Percentiles rank a stretch among this genome's conserved stretches.
These are phyloP conservation scores for Drymodes brunneopygia DNA, from an alignment of 2,113 vertebrate genomes.

Conservation along the genomic window DNA sequence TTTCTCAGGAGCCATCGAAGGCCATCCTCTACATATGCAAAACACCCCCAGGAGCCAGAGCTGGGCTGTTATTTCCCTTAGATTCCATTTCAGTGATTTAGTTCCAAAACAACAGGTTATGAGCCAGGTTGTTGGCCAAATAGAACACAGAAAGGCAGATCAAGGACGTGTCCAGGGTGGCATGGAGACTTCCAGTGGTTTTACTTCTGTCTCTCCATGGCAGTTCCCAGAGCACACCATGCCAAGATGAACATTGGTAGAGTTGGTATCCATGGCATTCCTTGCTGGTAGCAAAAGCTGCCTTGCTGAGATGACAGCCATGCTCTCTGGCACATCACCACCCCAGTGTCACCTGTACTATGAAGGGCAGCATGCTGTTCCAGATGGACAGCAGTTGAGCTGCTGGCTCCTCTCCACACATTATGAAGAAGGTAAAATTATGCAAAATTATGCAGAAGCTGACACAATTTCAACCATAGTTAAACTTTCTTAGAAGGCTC, in stretches of 20 bases:
- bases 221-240: not conserved
- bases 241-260: rapidly evolving
- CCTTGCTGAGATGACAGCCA: not conserved
- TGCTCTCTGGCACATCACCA: not conserved
- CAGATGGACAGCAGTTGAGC: not conserved
- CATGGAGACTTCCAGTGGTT: not conserved
- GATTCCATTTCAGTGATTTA: not conserved
- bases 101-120: not conserved
- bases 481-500: not conserved
- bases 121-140: not conserved
- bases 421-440: not conserved
- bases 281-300: not conserved
- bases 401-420: not conserved
- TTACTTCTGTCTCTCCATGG: not conserved
- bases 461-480: not conserved
- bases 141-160: not conserved
- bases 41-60: not conserved
- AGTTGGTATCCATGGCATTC: not conserved
- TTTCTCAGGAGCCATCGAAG: not conserved
- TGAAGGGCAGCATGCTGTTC: rapidly evolving
- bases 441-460: not conserved
- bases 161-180: rapidly evolving
- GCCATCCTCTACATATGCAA: not conserved
- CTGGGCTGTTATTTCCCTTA: not conserved
- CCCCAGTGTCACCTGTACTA: not conserved